These are phyloP conservation scores for Tuta absoluta DNA, from an alignment of 2,888 invertebrate species.

Conservation along the genomic window DNA sequence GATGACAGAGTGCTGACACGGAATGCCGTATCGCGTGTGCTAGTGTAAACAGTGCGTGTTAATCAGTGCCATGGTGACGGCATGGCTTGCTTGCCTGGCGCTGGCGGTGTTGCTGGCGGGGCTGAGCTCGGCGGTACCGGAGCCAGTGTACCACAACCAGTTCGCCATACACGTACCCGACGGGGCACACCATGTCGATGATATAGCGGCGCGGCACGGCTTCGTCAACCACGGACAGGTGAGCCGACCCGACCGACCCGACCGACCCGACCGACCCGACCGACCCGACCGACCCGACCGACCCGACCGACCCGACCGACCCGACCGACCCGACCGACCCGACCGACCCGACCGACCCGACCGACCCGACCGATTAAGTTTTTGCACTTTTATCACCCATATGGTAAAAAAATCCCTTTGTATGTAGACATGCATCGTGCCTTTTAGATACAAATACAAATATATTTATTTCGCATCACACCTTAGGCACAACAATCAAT, in stretches of 20 bases:
- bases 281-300: no score
- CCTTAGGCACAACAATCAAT: no score
- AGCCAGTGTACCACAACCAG: slow-evolving; percentile 87
- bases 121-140: slow-evolving; percentile 50
- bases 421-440: no score
- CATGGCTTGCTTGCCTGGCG: slow-evolving; percentile 66
- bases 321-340: no score
- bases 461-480: no score
- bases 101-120: slow-evolving; percentile 59
- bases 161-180: slow-evolving; percentile 93
- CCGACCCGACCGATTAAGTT: no score
- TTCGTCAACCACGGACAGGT: slow-evolving; percentile 95
- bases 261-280: no score
- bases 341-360: no score
- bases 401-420: no score
- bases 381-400: no score
- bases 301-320: no score
- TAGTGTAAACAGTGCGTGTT: slow-evolving; percentile 50
- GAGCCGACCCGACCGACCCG: slow-evolving; percentile 60
- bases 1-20: slow-evolving; percentile 46
- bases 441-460: no score
- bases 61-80: slow-evolving; percentile 64
- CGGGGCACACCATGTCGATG: slow-evolving; percentile 85
- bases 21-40: slow-evolving; percentile 30
- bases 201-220: slow-evolving; percentile 91